A percentile compares a stretch with the other conserved stretches of the same genome.
phyloP scores from a whole-genome alignment of 2,113 vertebrate species.

The Xyliphius kryptos region DNA sequence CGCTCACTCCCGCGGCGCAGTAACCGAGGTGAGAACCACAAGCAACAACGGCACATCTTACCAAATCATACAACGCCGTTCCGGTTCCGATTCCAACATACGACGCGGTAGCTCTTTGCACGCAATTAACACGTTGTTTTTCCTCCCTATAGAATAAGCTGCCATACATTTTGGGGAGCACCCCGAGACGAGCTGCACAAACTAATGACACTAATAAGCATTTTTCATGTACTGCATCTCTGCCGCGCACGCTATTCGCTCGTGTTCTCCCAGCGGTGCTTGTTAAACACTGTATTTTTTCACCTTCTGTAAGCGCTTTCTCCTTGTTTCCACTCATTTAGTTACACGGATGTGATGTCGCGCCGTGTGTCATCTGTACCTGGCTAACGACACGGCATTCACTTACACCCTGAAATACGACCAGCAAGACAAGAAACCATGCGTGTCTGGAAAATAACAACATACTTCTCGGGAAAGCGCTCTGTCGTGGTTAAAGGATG shows the following conservation, averaged over 20 bases:
- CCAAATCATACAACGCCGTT: background rate
- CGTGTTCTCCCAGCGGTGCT: conserved; percentile 4
- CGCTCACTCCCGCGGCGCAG: conserved; percentile 21
- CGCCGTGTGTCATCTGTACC: background rate
- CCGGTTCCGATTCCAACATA: too few species aligned
- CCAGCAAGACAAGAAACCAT: background rate
- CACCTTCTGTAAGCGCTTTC: background rate
- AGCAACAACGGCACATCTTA: conserved; percentile 11
- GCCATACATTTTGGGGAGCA: background rate
- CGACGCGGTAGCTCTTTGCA: too few species aligned
- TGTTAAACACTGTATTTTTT: conserved; percentile 4
- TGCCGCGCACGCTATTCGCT: background rate
- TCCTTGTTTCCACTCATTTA: conserved; percentile 1
- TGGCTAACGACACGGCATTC: background rate
- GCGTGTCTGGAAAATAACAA: background rate
- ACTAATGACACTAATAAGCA: background rate
- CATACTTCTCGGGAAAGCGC: too few species aligned
- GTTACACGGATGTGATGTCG: background rate
- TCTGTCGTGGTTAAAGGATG: too few species aligned
- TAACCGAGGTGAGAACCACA: conserved; percentile 19
- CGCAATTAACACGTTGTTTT: too few species aligned
- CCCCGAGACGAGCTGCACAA: background rate
- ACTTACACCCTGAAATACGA: too few species aligned
- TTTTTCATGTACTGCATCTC: background rate
- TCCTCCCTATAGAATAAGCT: too few species aligned